Percentiles rank a stretch among this genome's conserved stretches.
phyloP scores from a whole-genome alignment of 2,888 invertebrate genomes.

The Callyntrura sp. region DNA sequence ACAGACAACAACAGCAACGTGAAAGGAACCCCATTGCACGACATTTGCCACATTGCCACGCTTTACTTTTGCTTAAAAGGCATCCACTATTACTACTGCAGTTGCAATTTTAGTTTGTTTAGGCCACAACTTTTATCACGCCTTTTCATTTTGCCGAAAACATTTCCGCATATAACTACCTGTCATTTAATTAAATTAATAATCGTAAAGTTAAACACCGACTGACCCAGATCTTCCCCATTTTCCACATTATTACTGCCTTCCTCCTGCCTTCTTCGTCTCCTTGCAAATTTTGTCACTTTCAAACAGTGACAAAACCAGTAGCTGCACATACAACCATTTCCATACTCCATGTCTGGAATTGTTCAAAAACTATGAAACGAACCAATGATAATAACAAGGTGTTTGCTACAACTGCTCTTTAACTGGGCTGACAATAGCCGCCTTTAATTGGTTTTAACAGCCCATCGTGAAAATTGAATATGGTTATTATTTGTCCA shows the following conservation, averaged over 20 bases:
- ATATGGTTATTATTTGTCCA: background rate
- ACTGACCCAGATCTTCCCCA: slow-evolving; percentile 66
- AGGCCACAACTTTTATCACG: background rate
- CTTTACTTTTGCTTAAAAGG: too few relatives aligned
- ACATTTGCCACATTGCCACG: too few relatives aligned
- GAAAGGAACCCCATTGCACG: background rate
- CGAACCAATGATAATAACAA: background rate
- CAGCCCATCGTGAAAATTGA: slow-evolving; percentile 1
- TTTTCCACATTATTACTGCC: slow-evolving; percentile 33
- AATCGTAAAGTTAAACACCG: slow-evolving; percentile 1
- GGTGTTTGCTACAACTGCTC: background rate
- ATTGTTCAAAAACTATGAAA: background rate
- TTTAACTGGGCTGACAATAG: background rate
- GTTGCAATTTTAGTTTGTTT: background rate
- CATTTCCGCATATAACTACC: background rate
- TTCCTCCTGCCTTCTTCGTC: slow-evolving; percentile 8
- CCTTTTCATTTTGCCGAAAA: background rate
- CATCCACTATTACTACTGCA: too few relatives aligned
- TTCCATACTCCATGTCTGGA: slow-evolving; percentile 33
- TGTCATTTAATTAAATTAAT: background rate
- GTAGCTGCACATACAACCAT: slow-evolving; percentile 44
- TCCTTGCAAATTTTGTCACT: slow-evolving; percentile 19
- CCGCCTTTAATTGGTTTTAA: slow-evolving; percentile 4
- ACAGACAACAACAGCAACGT: background rate
- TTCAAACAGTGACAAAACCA: slow-evolving; percentile 69